phyloP scores from a whole-genome alignment of 2,113 vertebrate genomes.

The Peromyscus maniculatus region DNA sequence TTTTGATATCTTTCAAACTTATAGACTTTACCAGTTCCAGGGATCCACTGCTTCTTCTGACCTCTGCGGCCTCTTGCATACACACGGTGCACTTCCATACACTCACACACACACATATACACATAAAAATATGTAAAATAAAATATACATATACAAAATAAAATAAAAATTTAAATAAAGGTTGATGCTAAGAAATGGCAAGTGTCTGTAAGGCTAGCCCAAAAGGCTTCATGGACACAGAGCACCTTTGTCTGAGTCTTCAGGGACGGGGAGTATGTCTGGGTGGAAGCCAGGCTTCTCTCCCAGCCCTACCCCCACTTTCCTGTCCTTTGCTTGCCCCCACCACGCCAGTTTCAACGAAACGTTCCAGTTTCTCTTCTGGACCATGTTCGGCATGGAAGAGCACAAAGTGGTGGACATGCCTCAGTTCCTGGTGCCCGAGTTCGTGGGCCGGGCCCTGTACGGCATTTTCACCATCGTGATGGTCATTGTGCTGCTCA shows the following conservation, averaged over 20 bases:
- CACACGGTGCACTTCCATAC: neutral
- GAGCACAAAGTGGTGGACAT: constrained; percentile 93
- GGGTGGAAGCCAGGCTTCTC: neutral
- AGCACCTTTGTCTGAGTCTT: accelerated
- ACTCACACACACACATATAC: neutral
- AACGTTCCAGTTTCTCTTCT: constrained; percentile 95
- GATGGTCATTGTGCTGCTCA: constrained; percentile 94
- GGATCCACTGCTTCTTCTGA: neutral
- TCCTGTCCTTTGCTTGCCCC: neutral
- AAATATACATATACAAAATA: neutral
- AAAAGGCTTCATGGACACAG: neutral
- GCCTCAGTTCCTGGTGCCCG: constrained; percentile 89
- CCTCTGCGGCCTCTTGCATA: neutral
- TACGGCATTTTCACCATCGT: constrained; percentile 94
- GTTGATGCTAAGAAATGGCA: neutral
- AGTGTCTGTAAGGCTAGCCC: neutral
- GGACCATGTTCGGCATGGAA: constrained; percentile 95
- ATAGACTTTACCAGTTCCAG: no score
- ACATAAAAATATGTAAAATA: neutral
- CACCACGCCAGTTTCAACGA: constrained; percentile 90
- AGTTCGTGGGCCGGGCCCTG: constrained; percentile 91
- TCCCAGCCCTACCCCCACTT: neutral
- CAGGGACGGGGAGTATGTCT: neutral
- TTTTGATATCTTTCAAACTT: no score
- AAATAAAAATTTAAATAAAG: neutral